A percentile compares a stretch with the other conserved stretches of the same genome.
Evolutionary conservation across 2,888 invertebrate genomes (phyloP).

Genomic region (Alloplasta piceator): DNA sequence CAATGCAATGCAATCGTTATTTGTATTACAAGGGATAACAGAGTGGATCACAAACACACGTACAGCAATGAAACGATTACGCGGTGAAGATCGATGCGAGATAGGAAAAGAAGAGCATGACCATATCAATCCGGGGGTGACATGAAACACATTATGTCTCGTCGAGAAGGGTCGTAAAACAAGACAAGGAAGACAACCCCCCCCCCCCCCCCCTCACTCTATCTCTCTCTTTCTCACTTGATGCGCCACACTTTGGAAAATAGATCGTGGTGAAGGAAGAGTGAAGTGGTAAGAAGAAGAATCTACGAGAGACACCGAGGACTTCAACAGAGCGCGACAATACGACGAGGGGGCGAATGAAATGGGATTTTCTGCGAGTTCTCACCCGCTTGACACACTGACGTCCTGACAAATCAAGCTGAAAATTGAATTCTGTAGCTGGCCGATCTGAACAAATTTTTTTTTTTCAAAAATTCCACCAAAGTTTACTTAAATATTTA

Average conservation of each 20-base stretch:
- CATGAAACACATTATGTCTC: constrained; percentile 24
- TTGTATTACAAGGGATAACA: constrained; percentile 37
- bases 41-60: constrained; percentile 2
- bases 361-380: constrained; percentile 53
- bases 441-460: no score
- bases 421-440: constrained; percentile 81
- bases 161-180: constrained; percentile 51
- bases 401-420: constrained; percentile 82
- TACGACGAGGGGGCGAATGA: constrained; percentile 1
- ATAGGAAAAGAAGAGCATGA: constrained; percentile 55
- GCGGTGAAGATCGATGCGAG: constrained; percentile 57
- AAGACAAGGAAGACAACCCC: constrained; percentile 41
- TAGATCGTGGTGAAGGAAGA: constrained; percentile 38
- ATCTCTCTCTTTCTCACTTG: neutral
- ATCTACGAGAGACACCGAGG: constrained; percentile 52
- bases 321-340: constrained; percentile 31
- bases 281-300: constrained; percentile 47
- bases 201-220: no score
- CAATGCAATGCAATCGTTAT: constrained; percentile 47
- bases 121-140: constrained; percentile 49
- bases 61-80: constrained; percentile 53
- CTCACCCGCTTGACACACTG: constrained; percentile 71
- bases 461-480: no score
- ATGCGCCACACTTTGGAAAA: constrained; percentile 34
- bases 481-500: no score